A percentile compares a stretch with the other conserved stretches of the same genome.
Evolutionary conservation across 2,113 vertebrate genomes (phyloP).

Genomic region (Nothoprocta perdicaria): DNA sequence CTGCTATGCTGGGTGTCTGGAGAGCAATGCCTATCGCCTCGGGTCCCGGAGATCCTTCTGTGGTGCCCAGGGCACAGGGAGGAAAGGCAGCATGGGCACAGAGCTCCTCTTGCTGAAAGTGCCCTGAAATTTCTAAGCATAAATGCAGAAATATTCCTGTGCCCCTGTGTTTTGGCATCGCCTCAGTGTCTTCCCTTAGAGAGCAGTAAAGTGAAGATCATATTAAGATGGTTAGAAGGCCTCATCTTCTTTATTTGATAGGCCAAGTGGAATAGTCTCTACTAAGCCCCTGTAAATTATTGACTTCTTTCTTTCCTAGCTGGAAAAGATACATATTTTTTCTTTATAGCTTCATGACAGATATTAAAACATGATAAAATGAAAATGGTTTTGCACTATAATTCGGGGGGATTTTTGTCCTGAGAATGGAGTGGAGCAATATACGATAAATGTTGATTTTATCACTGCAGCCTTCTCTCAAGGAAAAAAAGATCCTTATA

Average conservation of each 20-base stretch:
- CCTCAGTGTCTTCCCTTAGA: neutral
- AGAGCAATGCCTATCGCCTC: neutral
- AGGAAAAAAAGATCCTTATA: neutral
- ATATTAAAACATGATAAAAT: conserved; percentile 46
- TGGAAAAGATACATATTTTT: neutral
- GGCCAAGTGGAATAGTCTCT: neutral
- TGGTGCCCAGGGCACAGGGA: neutral
- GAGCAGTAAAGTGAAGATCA: neutral
- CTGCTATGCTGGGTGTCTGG: neutral
- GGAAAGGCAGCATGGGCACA: neutral
- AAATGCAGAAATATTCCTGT: neutral
- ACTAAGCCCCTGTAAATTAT: neutral
- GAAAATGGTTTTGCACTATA: neutral
- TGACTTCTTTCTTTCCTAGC: conserved; percentile 21
- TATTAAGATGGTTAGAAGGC: neutral
- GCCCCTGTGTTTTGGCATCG: neutral
- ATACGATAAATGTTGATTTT: conserved; percentile 41
- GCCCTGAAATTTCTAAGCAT: neutral
- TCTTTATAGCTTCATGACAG: conserved; percentile 21
- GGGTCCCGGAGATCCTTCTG: neutral
- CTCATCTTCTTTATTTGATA: conserved; percentile 15
- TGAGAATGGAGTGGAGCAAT: neutral
- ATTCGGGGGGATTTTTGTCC: neutral
- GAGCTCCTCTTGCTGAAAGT: neutral
- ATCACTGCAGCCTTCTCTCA: neutral